phyloP scores from a whole-genome alignment of 2,888 invertebrate genomes.

The Drosophila merina region DNA sequence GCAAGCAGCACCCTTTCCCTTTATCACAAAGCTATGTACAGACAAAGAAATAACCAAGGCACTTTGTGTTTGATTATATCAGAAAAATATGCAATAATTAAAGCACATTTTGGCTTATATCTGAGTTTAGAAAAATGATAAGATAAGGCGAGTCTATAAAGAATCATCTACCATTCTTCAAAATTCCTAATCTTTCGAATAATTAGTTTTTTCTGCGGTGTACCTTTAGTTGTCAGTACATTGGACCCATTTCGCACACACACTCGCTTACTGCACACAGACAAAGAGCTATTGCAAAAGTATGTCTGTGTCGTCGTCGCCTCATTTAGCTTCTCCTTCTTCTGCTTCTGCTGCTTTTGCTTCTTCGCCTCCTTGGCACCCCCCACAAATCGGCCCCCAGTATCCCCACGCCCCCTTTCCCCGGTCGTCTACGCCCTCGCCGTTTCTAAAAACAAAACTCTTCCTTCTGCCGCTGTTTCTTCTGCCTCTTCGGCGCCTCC shows the following conservation, averaged over 20 bases:
- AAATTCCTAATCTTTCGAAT: neutral
- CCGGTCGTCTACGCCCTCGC: constrained; percentile 33
- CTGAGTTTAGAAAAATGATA: neutral
- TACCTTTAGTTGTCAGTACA: constrained; percentile 67
- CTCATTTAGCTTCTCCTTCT: constrained; percentile 73
- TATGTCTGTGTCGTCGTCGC: constrained; percentile 76
- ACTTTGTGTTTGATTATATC: neutral
- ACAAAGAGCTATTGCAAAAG: constrained; percentile 61
- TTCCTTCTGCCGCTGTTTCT: constrained; percentile 61
- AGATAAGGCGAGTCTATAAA: neutral
- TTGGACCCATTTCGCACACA: constrained; percentile 75
- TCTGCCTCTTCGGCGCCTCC: constrained; percentile 16
- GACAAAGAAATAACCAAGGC: neutral
- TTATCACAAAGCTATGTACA: constrained; percentile 21
- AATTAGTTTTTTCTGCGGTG: constrained; percentile 5
- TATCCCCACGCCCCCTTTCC: constrained; percentile 1
- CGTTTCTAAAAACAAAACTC: constrained; percentile 69
- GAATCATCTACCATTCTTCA: too few relatives aligned
- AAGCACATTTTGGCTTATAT: too few relatives aligned
- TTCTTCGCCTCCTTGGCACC: constrained; percentile 1
- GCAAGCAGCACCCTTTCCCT: constrained; percentile 6
- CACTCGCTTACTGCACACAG: constrained; percentile 42
- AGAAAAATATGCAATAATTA: neutral
- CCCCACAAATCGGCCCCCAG: constrained; percentile 7
- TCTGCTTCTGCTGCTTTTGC: neutral